Conservation (phyloP, 2,888 invertebrate genomes). For the Parochlus steinenii region DNA sequence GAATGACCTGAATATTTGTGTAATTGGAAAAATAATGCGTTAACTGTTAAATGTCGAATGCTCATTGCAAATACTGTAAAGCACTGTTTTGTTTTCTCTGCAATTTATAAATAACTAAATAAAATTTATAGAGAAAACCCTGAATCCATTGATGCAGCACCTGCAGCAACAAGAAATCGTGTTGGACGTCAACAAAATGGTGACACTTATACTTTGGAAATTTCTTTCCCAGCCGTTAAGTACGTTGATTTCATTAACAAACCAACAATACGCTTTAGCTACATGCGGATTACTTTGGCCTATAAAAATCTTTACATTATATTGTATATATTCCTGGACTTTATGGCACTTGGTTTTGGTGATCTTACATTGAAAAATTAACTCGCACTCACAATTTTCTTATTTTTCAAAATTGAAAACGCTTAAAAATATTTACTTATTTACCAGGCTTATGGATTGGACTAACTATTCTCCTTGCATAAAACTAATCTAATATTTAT, state of each 20-base stretch:
- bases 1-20: too few species aligned
- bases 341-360: not conserved
- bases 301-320: too few species aligned
- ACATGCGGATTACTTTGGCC: not conserved
- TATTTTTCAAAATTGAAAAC: not conserved
- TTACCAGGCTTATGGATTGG: not conserved
- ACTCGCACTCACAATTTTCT: too few species aligned
- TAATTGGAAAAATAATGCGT: not conserved
- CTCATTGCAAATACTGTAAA: not conserved
- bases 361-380: too few species aligned
- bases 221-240: slow-evolving; percentile 85
- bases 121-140: not conserved
- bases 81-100: not conserved
- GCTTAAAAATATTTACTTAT: not conserved
- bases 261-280: not conserved
- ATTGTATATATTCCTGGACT: too few species aligned
- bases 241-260: slow-evolving; percentile 36
- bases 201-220: slow-evolving; percentile 80
- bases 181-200: slow-evolving; percentile 69
- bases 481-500: slow-evolving; percentile 3
- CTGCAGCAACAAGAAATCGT: slow-evolving; percentile 35
- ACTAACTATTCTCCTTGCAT: not conserved
- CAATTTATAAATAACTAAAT: not conserved
- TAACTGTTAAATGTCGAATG: not conserved
- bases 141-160: slow-evolving; percentile 1